Base-by-base conservation (phyloP, 1,140 invertebrate species). In the Lethocerus indicus region DNA sequence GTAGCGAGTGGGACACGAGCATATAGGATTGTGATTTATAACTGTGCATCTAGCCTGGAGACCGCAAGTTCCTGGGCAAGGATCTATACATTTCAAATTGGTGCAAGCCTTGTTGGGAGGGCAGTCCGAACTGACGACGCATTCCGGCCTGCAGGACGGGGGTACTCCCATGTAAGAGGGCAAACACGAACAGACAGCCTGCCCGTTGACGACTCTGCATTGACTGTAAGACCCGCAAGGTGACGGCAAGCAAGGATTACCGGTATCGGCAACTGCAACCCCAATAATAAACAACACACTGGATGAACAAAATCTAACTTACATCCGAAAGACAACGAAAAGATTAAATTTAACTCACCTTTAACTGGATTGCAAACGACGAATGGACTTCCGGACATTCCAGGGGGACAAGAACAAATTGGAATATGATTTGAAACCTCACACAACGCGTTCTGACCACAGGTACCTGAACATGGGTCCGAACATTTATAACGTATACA, bases 21-120 rank as follows among this genome's bases (percentile, higher is more conserved):
- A 82, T 53, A 76, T 71, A 21, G 75, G 73, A 58, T 74, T 76
- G 53, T 77, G 74, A 56, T 75, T 75, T 3, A 73, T 63, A 2
- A 81, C 76, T 56, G 73, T 67, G 59, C 83, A 87, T 47, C 75
- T 70, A 1, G 82, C 75, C 57, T 75, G 73, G 5, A 74, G 63
- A 14, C 85, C 85, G 63, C 86, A 90, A 9, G 76, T 73, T 45
- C 81, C 80, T 6, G 73, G 71, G 54, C 85, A 88, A 12, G 79
- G 79, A 64, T 83, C 75, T 51, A 71, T 62, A 59, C 81, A 83
- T 65, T 76, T 82, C 59, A 75, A 72, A 21, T 65, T 65, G 27
- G 73, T 71, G 50, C 74, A 77, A 25, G 72, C 71, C 52, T 70
- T 67, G 28, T 64, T 64, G 3, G 64, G 63, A 49, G 70, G 50